Conservation (phyloP, 1,140 invertebrate species). For the Wasmannia auropunctata region DNA sequence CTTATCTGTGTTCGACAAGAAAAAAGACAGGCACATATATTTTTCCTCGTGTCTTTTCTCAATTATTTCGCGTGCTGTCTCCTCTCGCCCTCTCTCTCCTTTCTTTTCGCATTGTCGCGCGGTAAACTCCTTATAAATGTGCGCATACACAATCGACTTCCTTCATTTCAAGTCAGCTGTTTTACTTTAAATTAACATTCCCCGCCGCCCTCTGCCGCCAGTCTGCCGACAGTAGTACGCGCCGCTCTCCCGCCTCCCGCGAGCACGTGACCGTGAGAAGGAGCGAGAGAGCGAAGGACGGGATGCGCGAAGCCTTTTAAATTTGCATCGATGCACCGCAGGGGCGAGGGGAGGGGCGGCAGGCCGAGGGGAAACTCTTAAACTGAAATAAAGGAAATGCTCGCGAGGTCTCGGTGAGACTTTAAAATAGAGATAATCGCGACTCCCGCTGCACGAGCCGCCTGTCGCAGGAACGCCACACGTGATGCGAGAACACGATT, state of each 20-base stretch:
- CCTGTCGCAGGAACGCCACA: not conserved
- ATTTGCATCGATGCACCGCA: not conserved
- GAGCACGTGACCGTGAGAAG: not conserved
- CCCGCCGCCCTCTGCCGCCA: not conserved
- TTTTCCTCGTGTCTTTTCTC: not conserved
- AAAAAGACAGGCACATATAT: too few species aligned
- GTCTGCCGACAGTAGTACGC: too few species aligned
- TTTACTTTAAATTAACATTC: not conserved
- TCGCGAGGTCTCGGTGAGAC: not conserved
- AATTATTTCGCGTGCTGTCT: not conserved
- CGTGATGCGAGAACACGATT: not conserved
- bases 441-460: not conserved
- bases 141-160: not conserved
- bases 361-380: not conserved
- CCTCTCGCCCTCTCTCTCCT: not conserved
- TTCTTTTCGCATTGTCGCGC: not conserved
- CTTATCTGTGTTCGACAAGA: too few species aligned
- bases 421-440: not conserved
- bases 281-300: not conserved
- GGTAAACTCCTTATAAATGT: not conserved
- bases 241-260: too few species aligned
- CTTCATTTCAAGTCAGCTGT: not conserved
- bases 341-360: not conserved
- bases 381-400: not conserved
- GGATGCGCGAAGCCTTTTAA: conserved; percentile 12